Evolutionary conservation across 2,113 vertebrate genomes (phyloP).

Genomic region (Silurus meridionalis): DNA sequence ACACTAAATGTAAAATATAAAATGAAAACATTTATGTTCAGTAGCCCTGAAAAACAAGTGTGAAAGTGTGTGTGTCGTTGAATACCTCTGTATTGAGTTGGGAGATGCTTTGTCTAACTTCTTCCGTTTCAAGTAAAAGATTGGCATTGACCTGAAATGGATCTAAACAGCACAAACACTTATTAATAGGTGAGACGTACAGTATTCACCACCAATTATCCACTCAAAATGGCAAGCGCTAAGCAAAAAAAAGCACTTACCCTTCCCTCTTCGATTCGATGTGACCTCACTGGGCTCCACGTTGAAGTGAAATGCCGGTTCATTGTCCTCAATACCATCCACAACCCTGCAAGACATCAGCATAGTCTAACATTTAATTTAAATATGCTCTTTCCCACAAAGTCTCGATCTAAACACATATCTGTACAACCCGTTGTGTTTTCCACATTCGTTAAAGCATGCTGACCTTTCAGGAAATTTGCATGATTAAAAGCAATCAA

Average conservation of each 20-base stretch:
- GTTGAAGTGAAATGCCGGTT: constrained; percentile 80
- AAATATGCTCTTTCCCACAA: background rate
- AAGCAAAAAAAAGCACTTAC: constrained; percentile 45
- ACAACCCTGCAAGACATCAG: constrained; percentile 77
- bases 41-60: no score
- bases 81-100: constrained; percentile 86
- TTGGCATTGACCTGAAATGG: constrained; percentile 65
- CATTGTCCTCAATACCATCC: constrained; percentile 89
- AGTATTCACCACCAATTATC: background rate
- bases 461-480: constrained; percentile 8
- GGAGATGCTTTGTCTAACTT: constrained; percentile 82
- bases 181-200: background rate
- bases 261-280: constrained; percentile 57
- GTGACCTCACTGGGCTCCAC: constrained; percentile 57
- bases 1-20: background rate
- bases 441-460: background rate
- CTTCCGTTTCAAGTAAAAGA: constrained; percentile 78
- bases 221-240: background rate
- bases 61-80: constrained; percentile 7
- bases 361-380: constrained; percentile 16
- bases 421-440: background rate
- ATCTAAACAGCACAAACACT: constrained; percentile 49
- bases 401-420: background rate
- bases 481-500: background rate
- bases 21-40: background rate